These are phyloP conservation scores for Ammodramus savannarum DNA, from an alignment of 2,113 vertebrate genomes.

Conservation along the genomic window DNA sequence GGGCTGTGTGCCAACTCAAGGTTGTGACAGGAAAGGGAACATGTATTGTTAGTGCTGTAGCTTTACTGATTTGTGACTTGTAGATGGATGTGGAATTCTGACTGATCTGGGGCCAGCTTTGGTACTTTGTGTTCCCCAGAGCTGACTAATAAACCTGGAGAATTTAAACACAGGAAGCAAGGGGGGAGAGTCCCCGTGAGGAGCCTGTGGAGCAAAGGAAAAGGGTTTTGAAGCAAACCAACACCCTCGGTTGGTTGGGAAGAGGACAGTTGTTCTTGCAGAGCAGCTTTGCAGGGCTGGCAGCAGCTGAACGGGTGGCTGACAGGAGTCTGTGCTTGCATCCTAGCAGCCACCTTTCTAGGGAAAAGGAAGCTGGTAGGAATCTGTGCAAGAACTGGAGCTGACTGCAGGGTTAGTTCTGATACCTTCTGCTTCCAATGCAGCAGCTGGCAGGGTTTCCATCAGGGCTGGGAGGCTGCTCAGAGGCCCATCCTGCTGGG, in stretches of 20 bases:
- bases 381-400: neutral
- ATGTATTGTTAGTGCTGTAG: neutral
- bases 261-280: neutral
- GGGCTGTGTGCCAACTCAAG: neutral
- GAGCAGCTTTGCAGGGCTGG: neutral
- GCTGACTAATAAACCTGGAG: neutral
- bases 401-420: neutral
- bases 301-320: neutral
- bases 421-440: neutral
- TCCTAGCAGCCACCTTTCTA: neutral
- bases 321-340: neutral
- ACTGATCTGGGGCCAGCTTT: conserved; percentile 9
- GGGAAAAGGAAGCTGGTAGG: neutral
- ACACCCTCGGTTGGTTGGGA: neutral
- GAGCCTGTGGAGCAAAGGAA: neutral
- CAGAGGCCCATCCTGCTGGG: neutral
- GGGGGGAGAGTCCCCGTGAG: accelerated
- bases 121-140: neutral
- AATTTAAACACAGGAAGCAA: neutral
- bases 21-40: neutral
- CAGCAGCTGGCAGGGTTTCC: neutral
- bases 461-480: neutral
- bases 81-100: neutral
- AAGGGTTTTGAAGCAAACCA: neutral
- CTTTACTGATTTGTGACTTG: neutral